Base-by-base conservation (phyloP, 2,797 vertebrate genomes). In the Linurgus olivaceus region DNA sequence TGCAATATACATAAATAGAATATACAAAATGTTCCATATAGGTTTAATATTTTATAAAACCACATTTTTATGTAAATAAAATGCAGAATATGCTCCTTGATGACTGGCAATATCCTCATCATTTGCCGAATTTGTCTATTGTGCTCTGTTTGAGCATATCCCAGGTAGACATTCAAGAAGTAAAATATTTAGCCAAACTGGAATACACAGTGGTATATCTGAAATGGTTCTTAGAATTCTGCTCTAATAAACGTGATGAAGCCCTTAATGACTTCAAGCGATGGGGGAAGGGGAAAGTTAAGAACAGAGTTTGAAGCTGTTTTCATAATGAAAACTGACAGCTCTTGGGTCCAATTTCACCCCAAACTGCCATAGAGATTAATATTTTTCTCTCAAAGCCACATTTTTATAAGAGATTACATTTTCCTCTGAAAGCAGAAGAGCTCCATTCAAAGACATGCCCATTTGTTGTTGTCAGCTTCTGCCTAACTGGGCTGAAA, bases 401-500 rank as follows among this genome's bases (percentile, higher is more conserved):
- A 83, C 57, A 65, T 84, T 86, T 91, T 80, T 94, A 29, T 78
- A 86, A 83, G 83, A 93, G 65, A 95, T 93, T 83, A 40, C 8
- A 2, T 78, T 93, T 92, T 78, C 68, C 59, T 86, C 86, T 68
- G 73, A 71, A 96, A 93, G 71, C 70, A 93, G 59, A 86, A 71
- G 59, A 81, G 58, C 80, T 90, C 68, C 81, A 92, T 94, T 95
- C 90, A 95, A 80, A 93, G 80, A 55, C 47, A 68, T 83, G 51
- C 79, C 68, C 91, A 83, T 94, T 94, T 94, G 91, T 94, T 96
- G 77, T 71, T 95, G 89, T 96, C 95, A 94, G 95, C 83, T 86
- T 88, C 83, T 84, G 80, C 82, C 86, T 83, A 90, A 83, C 74
- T 66, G 58, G 74, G 94, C 91, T 94, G 83, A 96, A 83, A 97